Percentiles rank a stretch among this genome's conserved stretches.
phyloP scores from a whole-genome alignment of 2,797 vertebrate genomes.

The Squalus acanthias region DNA sequence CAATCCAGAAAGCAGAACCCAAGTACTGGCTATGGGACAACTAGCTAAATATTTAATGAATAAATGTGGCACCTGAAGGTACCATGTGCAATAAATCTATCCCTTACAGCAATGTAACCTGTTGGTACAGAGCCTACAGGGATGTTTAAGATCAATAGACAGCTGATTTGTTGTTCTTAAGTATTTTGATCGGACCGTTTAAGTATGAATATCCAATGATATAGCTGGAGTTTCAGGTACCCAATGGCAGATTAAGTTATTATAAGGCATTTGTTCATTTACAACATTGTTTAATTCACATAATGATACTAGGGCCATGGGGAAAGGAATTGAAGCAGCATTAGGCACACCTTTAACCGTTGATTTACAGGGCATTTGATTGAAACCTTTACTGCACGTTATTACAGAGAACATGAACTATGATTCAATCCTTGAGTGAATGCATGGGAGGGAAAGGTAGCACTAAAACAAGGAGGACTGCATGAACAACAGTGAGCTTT shows the following conservation, averaged over 20 bases:
- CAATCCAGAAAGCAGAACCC: too few relatives aligned
- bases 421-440: not conserved
- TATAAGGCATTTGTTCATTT: constrained; percentile 18
- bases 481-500: not conserved
- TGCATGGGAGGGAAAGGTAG: not conserved
- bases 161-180: not conserved
- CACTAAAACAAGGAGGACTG: not conserved
- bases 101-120: not conserved
- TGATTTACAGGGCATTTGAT: not conserved
- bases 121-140: not conserved
- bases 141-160: not conserved
- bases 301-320: not conserved
- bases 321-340: not conserved
- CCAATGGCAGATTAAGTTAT: not conserved
- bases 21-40: not conserved
- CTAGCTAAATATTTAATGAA: not conserved
- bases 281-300: not conserved
- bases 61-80: not conserved
- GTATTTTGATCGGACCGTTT: not conserved
- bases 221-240: not conserved
- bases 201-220: not conserved
- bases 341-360: not conserved
- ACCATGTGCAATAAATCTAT: not conserved
- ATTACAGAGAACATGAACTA: not conserved
- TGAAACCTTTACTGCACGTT: not conserved